These are phyloP conservation scores for Lithophane ornitopus DNA, from an alignment of 2,888 invertebrate species.

Conservation along the genomic window DNA sequence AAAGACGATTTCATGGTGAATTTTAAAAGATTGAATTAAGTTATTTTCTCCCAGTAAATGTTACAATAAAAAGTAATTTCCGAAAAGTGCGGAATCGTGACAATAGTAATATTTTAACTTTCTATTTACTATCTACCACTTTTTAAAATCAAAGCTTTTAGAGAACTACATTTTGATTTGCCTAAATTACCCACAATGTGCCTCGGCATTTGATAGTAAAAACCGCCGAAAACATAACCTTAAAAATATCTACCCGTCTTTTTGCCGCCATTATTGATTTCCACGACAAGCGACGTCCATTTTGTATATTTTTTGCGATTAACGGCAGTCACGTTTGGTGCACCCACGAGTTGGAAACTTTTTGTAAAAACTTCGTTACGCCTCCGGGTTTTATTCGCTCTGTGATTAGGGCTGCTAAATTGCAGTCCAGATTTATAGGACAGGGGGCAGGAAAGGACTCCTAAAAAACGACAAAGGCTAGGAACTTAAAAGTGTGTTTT, in stretches of 20 bases:
- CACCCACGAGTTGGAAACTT: slow-evolving; percentile 60
- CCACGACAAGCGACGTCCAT: slow-evolving; percentile 45
- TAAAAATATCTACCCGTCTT: slow-evolving; percentile 27
- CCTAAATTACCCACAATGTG: background rate
- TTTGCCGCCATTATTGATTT: slow-evolving; percentile 64
- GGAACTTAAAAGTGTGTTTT: too few relatives aligned
- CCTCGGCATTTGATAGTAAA: slow-evolving; percentile 15
- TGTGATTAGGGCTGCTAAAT: slow-evolving; percentile 47
- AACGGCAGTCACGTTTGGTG: slow-evolving; percentile 63
- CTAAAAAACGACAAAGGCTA: background rate
- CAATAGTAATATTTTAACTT: slow-evolving; percentile 13
- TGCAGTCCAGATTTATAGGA: slow-evolving; percentile 19
- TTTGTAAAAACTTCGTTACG: slow-evolving; percentile 58
- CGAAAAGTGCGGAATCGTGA: slow-evolving; percentile 17
- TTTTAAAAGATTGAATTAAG: background rate
- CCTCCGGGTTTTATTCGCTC: slow-evolving; percentile 52
- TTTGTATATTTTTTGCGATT: slow-evolving; percentile 58
- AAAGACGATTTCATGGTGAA: background rate
- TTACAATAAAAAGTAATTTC: background rate
- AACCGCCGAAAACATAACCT: slow-evolving; percentile 45
- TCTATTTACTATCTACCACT: slow-evolving; percentile 1
- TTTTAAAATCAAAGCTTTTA: slow-evolving; percentile 6
- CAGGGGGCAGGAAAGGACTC: background rate
- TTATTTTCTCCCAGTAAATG: background rate
- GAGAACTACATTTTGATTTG: background rate